These are phyloP conservation scores for Sialis fuliginosa DNA, from an alignment of 2,888 invertebrate genomes.

Conservation along the genomic window DNA sequence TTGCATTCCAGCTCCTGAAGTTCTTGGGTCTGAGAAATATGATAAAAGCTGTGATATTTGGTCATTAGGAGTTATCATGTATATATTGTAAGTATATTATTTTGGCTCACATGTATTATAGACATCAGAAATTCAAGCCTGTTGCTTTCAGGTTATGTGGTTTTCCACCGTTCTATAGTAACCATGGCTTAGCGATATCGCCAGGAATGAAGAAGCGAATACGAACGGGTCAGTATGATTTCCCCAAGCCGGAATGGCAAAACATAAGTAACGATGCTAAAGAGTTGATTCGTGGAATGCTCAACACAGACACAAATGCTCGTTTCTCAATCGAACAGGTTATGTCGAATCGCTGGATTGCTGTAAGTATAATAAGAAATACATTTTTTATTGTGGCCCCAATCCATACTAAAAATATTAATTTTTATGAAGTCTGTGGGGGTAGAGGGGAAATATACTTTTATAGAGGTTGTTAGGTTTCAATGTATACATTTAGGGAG, in stretches of 20 bases:
- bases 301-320: constrained; percentile 84
- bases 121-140: not conserved
- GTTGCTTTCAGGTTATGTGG: constrained; percentile 56
- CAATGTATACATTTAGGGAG: not conserved
- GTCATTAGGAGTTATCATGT: constrained; percentile 98
- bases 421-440: constrained; percentile 28
- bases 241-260: constrained; percentile 91
- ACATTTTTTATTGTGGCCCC: not conserved
- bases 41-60: constrained; percentile 99
- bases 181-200: constrained; percentile 92
- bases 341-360: constrained; percentile 73
- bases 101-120: not conserved
- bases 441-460: constrained; percentile 11
- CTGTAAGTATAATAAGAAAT: constrained; percentile 33
- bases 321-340: constrained; percentile 83
- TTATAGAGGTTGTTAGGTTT: constrained; percentile 10
- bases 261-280: constrained; percentile 90
- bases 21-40: constrained; percentile 91
- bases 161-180: constrained; percentile 97
- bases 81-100: constrained; percentile 59
- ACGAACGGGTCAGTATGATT: constrained; percentile 90
- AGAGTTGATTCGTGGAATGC: constrained; percentile 84
- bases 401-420: no score
- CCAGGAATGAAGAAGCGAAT: constrained; percentile 98
- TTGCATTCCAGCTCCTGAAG: constrained; percentile 36